Evolutionary conservation across 1,140 invertebrate species (phyloP).

Genomic region (Acromyrmex heyeri): DNA sequence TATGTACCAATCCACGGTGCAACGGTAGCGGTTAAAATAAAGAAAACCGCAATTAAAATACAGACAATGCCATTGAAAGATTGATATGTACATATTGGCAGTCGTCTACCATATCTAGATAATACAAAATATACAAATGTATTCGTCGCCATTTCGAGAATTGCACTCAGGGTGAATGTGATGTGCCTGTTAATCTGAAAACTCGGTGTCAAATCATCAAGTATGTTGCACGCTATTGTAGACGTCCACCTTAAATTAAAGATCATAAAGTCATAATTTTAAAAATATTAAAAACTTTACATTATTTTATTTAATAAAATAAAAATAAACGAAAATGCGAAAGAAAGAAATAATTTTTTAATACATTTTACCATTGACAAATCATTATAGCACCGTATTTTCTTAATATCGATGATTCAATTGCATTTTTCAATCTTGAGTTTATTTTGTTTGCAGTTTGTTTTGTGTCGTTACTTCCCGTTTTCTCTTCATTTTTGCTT

Average conservation of each 20-base stretch:
- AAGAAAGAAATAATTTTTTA: neutral
- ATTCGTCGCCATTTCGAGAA: slow-evolving; percentile 79
- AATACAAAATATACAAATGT: slow-evolving; percentile 80
- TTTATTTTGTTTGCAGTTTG: neutral
- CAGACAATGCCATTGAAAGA: slow-evolving; percentile 77
- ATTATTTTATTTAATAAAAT: neutral
- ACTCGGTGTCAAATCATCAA: slow-evolving; percentile 76
- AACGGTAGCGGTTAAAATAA: slow-evolving; percentile 42
- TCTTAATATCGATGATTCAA: slow-evolving; percentile 50
- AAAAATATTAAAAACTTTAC: neutral
- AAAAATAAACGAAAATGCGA: neutral
- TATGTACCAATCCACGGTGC: slow-evolving; percentile 41
- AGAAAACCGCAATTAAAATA: slow-evolving; percentile 74
- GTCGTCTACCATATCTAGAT: slow-evolving; percentile 76
- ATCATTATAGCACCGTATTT: slow-evolving; percentile 67
- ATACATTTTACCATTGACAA: slow-evolving; percentile 72
- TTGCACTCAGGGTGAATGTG: slow-evolving; percentile 80
- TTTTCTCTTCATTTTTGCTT: slow-evolving; percentile 42
- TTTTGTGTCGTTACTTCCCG: neutral
- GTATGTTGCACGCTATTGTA: slow-evolving; percentile 77
- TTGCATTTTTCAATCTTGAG: slow-evolving; percentile 31
- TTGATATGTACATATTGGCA: slow-evolving; percentile 75
- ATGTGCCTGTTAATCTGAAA: slow-evolving; percentile 80
- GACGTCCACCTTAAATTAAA: slow-evolving; percentile 79
- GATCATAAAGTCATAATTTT: neutral